Percentiles rank a stretch among this genome's conserved stretches.
These are phyloP conservation scores for Apis mellifera DNA, from an alignment of 1,140 invertebrate genomes.

Conservation along the genomic window Amel_HAv3.1 CM009943.2:7655001-7655500, in stretches of 20 bases:
- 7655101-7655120: neutral
- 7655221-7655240: neutral
- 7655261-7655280: neutral
- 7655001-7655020: neutral
- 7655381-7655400: too few species aligned
- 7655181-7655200: too few species aligned
- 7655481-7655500: too few species aligned
- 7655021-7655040: neutral
- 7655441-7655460: too few species aligned
- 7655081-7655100: neutral
- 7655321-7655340: neutral
- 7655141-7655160: neutral
- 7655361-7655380: too few species aligned
- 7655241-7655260: neutral
- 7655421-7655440: neutral
- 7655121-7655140: neutral
- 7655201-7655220: neutral
- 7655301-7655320: neutral
- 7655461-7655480: too few species aligned
- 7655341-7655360: too few species aligned
- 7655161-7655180: neutral
- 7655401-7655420: too few species aligned
- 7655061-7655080: neutral
- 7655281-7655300: neutral
- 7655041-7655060: neutral